Base-by-base conservation (phyloP, 1,140 invertebrate genomes). In the Fopius arisanus region DNA sequence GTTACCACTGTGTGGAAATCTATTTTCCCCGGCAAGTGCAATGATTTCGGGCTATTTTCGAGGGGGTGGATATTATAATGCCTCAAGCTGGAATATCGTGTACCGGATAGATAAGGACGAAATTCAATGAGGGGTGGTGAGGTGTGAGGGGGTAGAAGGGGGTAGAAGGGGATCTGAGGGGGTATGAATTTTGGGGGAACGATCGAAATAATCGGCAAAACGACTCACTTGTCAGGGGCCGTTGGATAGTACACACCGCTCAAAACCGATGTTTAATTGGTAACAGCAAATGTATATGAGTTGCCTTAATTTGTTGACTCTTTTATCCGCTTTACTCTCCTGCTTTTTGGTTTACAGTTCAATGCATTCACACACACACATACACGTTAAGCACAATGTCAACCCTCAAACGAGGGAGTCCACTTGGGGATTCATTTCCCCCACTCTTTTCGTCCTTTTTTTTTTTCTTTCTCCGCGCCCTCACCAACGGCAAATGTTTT, bases 361-460 rank as follows among this genome's bases (percentile, higher is more conserved):
- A 59, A 59, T 23, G 31, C 62, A 48, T 48, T 5, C n/a, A 48
- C 43, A 31, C 54, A 59, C n/a, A 48, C 43, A 31, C 54, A 59
- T 28, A 59, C 23, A 59, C 54, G 54, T 59, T 59, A 59, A 43
- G 51, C 40, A 54, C 51, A 66, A 69, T 54, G 59, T 75, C 74
- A 75, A 75, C 74, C 74, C 74, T 72, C 69, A 63, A 72, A 48
- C 31, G 69, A 75, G 74, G 74, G 74, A 67, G 54, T 65, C 48
- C 37, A n/a, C 62, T 41, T 33, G 51, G 66, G 65, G 37, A 75
- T 65, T 48, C 74, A 75, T 75, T 10, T 40, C 51, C 37, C 40
- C 21, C 16, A 29, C 63, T 26, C 63, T 67, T 31, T 67, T 67
- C 28, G 23, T n/a, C n/a, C n/a, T 28, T 41, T 51, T 40, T 71